Evolutionary conservation across 2,113 vertebrate genomes (phyloP), one percentile per base, ranked within the genome.

Genomic region (Plecotus auritus): DNA sequence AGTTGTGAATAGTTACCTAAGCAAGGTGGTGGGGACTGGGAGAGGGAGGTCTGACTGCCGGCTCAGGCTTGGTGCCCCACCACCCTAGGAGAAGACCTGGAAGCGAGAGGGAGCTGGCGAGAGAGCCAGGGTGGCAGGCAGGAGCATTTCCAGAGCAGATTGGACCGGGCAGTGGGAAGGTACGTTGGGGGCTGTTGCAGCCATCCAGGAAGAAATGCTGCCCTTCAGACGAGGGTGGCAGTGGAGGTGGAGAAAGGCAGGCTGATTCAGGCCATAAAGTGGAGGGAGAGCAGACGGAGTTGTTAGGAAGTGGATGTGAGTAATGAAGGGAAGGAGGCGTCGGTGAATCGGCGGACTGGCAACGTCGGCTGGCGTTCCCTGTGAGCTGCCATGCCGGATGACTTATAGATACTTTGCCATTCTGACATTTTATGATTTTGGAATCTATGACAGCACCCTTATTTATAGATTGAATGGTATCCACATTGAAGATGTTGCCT

Each of bases 241-340:
- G 8, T 67, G 37, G 61, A 72, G 45, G 42, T 49, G 32, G 42
- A 72, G 70, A 66, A 35, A 67, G 49, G 40, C 80, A 51, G 74
- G 66, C 32, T 73, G 74, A 78, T 90, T 47, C 40, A 59, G 14
- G 88, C 70, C 49, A 54, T 23, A 9, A 67, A 78, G n/a, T 78
- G 70, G 70, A 83, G 47, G 42, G 82, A 87, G 83, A 95, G 42
- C 74, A 96, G 78, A 90, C 83, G n/a, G 74, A 85, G 69, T 89
- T 67, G n/a, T 86, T 90, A 90, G 77, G 89, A 69, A 90, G 85
- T 47, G 70, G 42, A 30, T 80, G 16, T 96, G 86, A 93, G 47
- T 61, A 87, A 45, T 85, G 67, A 86, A 47, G 64, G 85, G 72
- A 72, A 81, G 49, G 76, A 74, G 42, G 69, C 72, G 76, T 77